Base-by-base conservation (phyloP, 1,140 invertebrate species). In the Hycleus phaleratus region DNA sequence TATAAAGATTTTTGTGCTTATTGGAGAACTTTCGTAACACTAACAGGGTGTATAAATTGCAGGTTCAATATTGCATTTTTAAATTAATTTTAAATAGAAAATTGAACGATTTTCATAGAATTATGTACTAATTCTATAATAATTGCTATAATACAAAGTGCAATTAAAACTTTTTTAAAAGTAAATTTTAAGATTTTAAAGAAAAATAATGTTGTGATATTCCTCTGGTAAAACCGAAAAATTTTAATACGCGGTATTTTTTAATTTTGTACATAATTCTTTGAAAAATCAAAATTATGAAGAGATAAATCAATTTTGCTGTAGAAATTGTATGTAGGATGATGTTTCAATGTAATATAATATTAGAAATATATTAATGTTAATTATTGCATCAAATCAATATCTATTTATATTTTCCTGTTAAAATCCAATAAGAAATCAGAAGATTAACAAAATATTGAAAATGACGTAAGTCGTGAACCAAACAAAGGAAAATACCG, bases 351-450 rank as follows among this genome's bases (percentile, higher is more conserved):
- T 56, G 53, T 56, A 47, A 47, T 48, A 47, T 47, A 56, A 45
- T 39, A 39, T 46, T 47, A 47, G 53, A 56, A 56, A 56, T 56
- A 56, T 56, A 56, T 56, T 56, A 56, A 56, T 56, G 53, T 56
- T 56, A 55, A 55, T 46, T 38, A 56, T 56, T 56, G 53, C 53
- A 56, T 56, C 46, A 32, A 32, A 32, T 32, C 32, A 7, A 7
- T 7, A 5, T 32, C 7, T 32, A 32, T 32, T 32, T 32, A 32
- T 32, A 18, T 18, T 18, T 32, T 7, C 32, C 32, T 32, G 32
- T 32, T 32, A 1, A 18, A 18, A 18, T 18, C 18, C 18, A 18
- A 18, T 18, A 18, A 18, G 18, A 18, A 18, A 18, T 18, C 18
- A 18, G 18, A 18, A 18, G 18, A 18, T 1, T 18, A 18, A 18